Evolutionary conservation across 2,113 vertebrate species (phyloP).

Genomic region (Rhipidura dahli): DNA sequence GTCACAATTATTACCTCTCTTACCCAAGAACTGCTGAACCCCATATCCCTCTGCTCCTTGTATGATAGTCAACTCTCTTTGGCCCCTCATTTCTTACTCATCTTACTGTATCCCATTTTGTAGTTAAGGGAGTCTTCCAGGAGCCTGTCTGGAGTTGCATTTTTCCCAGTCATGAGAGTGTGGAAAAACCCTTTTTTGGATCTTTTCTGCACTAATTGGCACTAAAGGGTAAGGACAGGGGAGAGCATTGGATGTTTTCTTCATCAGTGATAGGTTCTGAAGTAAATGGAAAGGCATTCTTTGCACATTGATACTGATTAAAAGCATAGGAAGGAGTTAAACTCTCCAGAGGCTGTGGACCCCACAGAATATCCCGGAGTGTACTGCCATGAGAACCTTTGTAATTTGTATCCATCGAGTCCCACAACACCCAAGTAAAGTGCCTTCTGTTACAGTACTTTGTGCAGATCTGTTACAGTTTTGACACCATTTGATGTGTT

Average conservation of each 20-base stretch:
- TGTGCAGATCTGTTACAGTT: neutral
- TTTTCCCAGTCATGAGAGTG: neutral
- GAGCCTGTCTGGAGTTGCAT: neutral
- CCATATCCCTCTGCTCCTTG: neutral
- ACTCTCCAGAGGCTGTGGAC: accelerated
- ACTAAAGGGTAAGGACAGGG: neutral
- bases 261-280: accelerated
- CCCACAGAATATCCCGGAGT: neutral
- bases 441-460: neutral
- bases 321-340: neutral
- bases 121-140: neutral
- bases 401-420: neutral
- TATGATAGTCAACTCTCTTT: neutral
- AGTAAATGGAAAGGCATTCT: neutral
- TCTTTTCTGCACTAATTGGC: neutral
- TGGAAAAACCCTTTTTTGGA: neutral
- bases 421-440: neutral
- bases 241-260: neutral
- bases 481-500: neutral
- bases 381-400: neutral
- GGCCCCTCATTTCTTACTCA: neutral
- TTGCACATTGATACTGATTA: neutral
- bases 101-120: neutral
- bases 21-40: neutral
- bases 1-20: neutral